These are phyloP conservation scores for Toxotes chatareus DNA, from an alignment of 2,113 vertebrate genomes.

Conservation along the genomic window DNA sequence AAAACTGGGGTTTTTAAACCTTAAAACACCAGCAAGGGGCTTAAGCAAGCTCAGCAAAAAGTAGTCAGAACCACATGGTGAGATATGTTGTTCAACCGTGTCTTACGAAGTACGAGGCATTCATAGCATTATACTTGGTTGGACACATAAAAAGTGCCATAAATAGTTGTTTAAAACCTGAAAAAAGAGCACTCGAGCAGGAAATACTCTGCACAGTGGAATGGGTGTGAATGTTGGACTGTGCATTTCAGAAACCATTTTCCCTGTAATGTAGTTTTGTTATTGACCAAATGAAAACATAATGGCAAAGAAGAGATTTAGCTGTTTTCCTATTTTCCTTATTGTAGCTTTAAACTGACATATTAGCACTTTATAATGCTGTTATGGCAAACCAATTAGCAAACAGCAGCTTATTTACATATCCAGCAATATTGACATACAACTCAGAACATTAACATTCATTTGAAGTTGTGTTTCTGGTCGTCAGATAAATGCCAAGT, in stretches of 20 bases:
- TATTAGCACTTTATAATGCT: not conserved
- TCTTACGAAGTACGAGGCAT: not conserved
- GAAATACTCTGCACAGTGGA: not conserved
- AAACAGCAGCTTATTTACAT: no score
- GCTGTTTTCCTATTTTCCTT: not conserved
- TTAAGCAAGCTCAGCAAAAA: not conserved
- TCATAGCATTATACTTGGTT: not conserved
- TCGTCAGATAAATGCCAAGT: no score
- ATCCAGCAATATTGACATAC: no score
- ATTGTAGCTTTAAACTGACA: not conserved
- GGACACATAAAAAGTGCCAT: not conserved
- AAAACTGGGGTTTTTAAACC: not conserved
- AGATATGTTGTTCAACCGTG: not conserved
- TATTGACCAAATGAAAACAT: not conserved
- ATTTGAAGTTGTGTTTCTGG: no score
- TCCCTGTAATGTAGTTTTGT: not conserved
- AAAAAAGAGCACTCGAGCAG: not conserved
- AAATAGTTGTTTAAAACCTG: not conserved
- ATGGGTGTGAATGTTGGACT: not conserved
- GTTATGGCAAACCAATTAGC: no score
- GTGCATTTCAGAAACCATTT: not conserved
- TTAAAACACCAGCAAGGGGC: not conserved
- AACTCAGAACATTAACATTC: no score
- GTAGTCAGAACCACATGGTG: no score
- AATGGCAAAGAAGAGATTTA: not conserved